Conservation (phyloP, 2,888 invertebrate genomes). For the Drosophila robusta region DNA sequence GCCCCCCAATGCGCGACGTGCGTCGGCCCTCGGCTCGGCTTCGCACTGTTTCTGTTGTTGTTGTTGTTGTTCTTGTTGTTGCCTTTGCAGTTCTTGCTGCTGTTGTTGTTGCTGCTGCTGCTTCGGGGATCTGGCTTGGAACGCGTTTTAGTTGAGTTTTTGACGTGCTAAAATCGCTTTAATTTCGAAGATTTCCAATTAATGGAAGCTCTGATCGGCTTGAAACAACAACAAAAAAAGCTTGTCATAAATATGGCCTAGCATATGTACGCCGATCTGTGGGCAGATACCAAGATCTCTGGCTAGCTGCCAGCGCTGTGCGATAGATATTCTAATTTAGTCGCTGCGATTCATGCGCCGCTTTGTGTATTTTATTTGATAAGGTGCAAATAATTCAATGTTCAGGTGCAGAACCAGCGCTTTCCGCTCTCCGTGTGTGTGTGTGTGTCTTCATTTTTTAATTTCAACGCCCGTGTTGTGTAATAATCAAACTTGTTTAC, state of each 20-base stretch:
- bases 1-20: constrained; percentile 52
- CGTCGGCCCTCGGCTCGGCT: constrained; percentile 49
- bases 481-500: constrained; percentile 79
- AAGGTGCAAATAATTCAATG: constrained; percentile 74
- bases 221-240: background rate
- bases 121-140: constrained; percentile 51
- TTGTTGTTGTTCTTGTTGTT: constrained; percentile 1
- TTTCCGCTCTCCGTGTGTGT: constrained; percentile 5
- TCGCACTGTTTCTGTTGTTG: constrained; percentile 23
- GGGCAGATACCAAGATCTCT: constrained; percentile 9
- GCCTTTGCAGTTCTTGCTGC: background rate
- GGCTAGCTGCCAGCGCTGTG: background rate
- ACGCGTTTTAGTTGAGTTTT: constrained; percentile 64
- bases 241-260: constrained; percentile 19
- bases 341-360: constrained; percentile 44
- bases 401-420: constrained; percentile 26
- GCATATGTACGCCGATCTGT: constrained; percentile 7
- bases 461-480: constrained; percentile 78
- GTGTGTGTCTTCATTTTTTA: constrained; percentile 68
- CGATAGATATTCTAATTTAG: constrained; percentile 76
- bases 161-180: constrained; percentile 72
- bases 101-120: constrained; percentile 4
- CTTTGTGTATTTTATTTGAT: constrained; percentile 73
- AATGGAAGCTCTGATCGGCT: constrained; percentile 33
- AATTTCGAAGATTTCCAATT: constrained; percentile 54